Evolutionary conservation across 2,888 invertebrate species (phyloP), one percentile per base, ranked within the genome.

Genomic region (Dryococelus australis): DNA sequence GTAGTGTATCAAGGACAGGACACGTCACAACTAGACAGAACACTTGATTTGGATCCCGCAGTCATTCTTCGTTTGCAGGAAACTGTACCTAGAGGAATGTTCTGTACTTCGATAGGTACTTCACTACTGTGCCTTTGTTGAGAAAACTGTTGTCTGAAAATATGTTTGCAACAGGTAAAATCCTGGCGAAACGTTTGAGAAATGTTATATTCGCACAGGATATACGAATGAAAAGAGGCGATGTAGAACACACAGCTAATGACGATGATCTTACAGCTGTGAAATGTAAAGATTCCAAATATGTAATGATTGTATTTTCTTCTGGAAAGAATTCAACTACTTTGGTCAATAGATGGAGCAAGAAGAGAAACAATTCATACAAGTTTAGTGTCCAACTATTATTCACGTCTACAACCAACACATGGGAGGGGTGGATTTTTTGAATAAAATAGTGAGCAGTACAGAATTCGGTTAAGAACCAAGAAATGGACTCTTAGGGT

Each of bases 1-100:
- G 90, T 90, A 89, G 88, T 91, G 24, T 91, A 90, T 88, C 90
- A 90, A 87, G 91, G 90, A 12, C 80, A 86, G n/a, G 89, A 88
- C 20, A 90, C 89, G 0, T 88, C 88, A 79, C 86, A 87, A n/a
- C 84, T 84, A n/a, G 89, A 89, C 83, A 87, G 86, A 85, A 88
- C 88, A 26, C 87, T 90, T 43, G 89, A 89, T 4, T 87, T 90
- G 43, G 89, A 89, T 43, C 88, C 89, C 78, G 89, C 89, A 28
- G 88, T 89, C 53, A 89, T 90, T 78, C 20, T 65, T 65, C n/a
- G 65, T 65, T 65, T 65, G 65, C 65, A n/a, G 65, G 65, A 65
- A 65, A 65, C 20, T 65, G n/a, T 65, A 65, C n/a, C 65, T 65
- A 16, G 2, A 47, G 47, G 8, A 47, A 16, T 47, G 8, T 47